Conservation (phyloP, 2,888 invertebrate genomes). For the Ennomos quercinarius region DNA sequence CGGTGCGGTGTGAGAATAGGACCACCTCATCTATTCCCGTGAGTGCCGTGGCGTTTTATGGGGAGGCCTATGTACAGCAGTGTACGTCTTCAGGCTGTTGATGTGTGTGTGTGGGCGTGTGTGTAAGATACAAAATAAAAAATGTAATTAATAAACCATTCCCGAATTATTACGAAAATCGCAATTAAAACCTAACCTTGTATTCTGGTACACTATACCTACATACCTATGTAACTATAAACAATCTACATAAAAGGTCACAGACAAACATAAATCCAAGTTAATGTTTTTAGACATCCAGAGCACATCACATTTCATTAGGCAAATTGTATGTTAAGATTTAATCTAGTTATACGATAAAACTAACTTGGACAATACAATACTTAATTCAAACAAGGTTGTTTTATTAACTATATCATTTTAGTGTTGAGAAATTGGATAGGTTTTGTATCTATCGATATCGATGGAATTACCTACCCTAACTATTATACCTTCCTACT, state of each 20-base stretch:
- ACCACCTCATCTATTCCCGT: too few relatives aligned
- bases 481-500: too few relatives aligned
- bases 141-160: too few relatives aligned
- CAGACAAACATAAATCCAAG: not conserved
- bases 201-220: not conserved
- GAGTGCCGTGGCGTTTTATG: too few relatives aligned
- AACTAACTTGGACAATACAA: slow-evolving; percentile 13
- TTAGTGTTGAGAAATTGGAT: slow-evolving; percentile 1
- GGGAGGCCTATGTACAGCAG: too few relatives aligned
- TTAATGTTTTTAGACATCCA: slow-evolving; percentile 3
- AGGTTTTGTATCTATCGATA: slow-evolving; percentile 1
- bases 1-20: too few relatives aligned
- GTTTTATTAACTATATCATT: slow-evolving; percentile 9
- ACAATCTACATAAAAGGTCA: slow-evolving; percentile 1
- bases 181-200: not conserved
- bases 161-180: too few relatives aligned
- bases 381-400: slow-evolving; percentile 18
- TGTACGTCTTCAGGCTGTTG: too few relatives aligned
- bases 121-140: too few relatives aligned
- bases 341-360: slow-evolving; percentile 7
- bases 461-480: slow-evolving; percentile 4
- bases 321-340: slow-evolving; percentile 17
- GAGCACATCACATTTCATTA: slow-evolving; percentile 12
- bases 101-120: too few relatives aligned
- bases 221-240: not conserved